These are phyloP conservation scores for Neodiprion fabricii DNA, from an alignment of 1,140 invertebrate species.

Conservation along the genomic window DNA sequence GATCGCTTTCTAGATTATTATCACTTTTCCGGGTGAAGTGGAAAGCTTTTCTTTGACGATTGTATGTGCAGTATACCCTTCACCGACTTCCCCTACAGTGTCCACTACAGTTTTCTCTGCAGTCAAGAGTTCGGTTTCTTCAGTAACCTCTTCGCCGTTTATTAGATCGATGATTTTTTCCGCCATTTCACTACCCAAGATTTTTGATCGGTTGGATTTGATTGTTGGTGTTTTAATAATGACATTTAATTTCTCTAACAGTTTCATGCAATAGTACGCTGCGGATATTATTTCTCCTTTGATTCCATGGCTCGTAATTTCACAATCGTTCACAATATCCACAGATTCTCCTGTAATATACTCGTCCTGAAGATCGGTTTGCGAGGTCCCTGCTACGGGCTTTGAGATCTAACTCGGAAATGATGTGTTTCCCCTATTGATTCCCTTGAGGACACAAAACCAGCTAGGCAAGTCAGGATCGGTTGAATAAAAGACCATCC, in stretches of 20 bases:
- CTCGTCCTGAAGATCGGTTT: neutral
- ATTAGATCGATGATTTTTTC: neutral
- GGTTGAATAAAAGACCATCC: neutral
- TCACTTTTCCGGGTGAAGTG: neutral
- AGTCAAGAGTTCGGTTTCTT: neutral
- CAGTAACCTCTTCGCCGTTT: neutral
- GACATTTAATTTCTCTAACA: conserved; percentile 1
- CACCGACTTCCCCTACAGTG: neutral
- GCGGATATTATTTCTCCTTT: neutral
- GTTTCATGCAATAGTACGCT: neutral
- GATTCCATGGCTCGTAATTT: neutral
- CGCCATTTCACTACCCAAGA: neutral
- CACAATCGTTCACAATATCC: neutral
- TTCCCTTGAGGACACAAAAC: neutral
- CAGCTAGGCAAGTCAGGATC: neutral
- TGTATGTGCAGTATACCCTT: neutral
- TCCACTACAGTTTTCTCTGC: neutral
- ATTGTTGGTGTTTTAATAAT: neutral
- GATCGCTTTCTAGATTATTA: neutral
- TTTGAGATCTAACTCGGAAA: neutral
- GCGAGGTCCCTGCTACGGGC: neutral
- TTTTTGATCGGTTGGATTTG: neutral
- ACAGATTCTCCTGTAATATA: neutral
- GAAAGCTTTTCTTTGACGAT: neutral
- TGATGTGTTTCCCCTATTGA: neutral